Evolutionary conservation across 2,113 vertebrate genomes (phyloP).

Genomic region (Spheniscus mendiculus): DNA sequence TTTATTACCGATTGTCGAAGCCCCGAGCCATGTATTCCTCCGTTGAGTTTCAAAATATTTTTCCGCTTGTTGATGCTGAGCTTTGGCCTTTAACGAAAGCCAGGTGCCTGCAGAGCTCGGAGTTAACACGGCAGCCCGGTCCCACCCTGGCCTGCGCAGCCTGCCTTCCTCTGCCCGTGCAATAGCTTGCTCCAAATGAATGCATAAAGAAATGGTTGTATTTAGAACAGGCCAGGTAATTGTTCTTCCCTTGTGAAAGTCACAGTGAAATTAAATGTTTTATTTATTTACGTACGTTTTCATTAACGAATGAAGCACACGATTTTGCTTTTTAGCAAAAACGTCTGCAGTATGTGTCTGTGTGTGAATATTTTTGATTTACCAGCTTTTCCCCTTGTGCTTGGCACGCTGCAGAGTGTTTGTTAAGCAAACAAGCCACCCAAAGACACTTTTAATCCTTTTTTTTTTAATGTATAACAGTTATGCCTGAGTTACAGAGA

Average conservation of each 20-base stretch:
- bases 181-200: fast-evolving
- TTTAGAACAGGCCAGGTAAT: neutral
- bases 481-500: constrained; percentile 99
- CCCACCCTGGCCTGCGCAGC: neutral
- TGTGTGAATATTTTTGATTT: neutral
- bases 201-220: neutral
- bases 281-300: neutral
- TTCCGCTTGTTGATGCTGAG: neutral
- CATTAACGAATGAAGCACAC: fast-evolving
- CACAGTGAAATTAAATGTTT: neutral
- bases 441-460: neutral
- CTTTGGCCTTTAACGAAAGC: neutral
- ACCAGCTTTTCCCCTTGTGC: neutral
- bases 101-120: neutral
- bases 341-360: neutral
- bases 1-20: neutral
- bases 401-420: neutral
- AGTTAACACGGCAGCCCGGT: fast-evolving
- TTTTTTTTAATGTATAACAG: constrained; percentile 93
- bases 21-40: neutral
- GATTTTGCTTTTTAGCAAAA: neutral
- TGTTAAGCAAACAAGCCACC: neutral
- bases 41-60: neutral
- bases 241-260: neutral
- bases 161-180: neutral